These are phyloP conservation scores for Mus pahari DNA, from an alignment of 2,113 vertebrate genomes.

Conservation along the genomic window DNA sequence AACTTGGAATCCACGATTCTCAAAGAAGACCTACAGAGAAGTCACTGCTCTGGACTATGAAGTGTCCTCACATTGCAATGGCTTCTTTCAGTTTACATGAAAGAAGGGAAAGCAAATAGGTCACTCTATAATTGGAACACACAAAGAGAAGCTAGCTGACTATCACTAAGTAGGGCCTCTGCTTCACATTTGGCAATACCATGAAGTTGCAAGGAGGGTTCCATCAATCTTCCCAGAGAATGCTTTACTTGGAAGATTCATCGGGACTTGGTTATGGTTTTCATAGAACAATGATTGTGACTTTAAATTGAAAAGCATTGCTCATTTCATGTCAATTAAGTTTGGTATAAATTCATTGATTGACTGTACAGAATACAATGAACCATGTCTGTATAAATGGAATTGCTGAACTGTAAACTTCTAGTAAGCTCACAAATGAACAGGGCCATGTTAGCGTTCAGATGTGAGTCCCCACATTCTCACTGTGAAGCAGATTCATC, in stretches of 20 bases:
- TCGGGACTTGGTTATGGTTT: neutral
- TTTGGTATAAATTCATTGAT: neutral
- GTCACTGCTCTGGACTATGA: neutral
- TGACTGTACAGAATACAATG: neutral
- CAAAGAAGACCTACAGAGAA: neutral
- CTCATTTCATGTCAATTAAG: neutral
- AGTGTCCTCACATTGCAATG: neutral
- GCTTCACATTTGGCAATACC: neutral
- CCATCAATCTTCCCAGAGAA: neutral
- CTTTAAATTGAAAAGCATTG: constrained; percentile 12
- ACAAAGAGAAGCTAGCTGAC: neutral
- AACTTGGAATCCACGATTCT: neutral
- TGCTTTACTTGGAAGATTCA: neutral
- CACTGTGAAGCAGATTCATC: neutral
- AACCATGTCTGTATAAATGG: neutral
- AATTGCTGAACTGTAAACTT: neutral
- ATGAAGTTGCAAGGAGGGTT: neutral
- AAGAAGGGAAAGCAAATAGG: neutral
- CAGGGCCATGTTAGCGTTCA: neutral
- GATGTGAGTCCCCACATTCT: neutral
- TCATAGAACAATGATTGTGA: neutral
- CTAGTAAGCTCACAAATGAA: neutral
- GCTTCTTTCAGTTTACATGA: neutral
- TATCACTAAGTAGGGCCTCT: neutral
- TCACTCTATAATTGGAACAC: neutral